phyloP scores from a whole-genome alignment of 1,140 invertebrate species.

The Platyscapa corneri region DNA sequence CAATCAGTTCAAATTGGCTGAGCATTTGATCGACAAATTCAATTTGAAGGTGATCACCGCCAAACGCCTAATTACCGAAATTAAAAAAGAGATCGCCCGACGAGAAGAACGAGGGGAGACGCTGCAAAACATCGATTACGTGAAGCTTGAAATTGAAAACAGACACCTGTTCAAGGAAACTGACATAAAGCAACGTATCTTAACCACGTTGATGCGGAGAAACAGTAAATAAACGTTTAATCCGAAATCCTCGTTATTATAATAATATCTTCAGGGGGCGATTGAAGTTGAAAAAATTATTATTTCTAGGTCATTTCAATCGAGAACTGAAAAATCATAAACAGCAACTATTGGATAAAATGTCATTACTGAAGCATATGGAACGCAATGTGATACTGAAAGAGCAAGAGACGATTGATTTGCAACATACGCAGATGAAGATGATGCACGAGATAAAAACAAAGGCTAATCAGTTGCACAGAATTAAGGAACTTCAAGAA shows the following conservation, averaged over 20 bases:
- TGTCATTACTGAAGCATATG: constrained; percentile 63
- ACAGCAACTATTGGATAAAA: constrained; percentile 71
- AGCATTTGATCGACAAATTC: constrained; percentile 73
- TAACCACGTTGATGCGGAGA: constrained; percentile 73
- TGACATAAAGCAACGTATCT: constrained; percentile 69
- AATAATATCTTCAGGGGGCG: neutral
- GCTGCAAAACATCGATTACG: constrained; percentile 74
- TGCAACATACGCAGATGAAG: constrained; percentile 41
- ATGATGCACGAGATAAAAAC: constrained; percentile 65
- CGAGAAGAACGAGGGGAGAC: constrained; percentile 73
- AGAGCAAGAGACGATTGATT: constrained; percentile 54
- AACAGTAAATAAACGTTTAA: constrained; percentile 62
- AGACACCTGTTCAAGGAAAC: constrained; percentile 69
- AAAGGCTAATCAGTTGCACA: constrained; percentile 62
- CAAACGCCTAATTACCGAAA: constrained; percentile 72
- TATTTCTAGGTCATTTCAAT: constrained; percentile 57
- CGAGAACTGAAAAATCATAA: constrained; percentile 73
- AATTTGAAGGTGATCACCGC: constrained; percentile 73
- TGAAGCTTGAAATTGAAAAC: constrained; percentile 76
- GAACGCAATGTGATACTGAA: constrained; percentile 60
- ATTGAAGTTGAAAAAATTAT: neutral
- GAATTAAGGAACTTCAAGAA: constrained; percentile 64
- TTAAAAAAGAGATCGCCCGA: constrained; percentile 71
- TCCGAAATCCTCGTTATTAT: too few relatives aligned
- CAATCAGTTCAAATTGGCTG: constrained; percentile 72